Conservation (phyloP, 2,797 vertebrate genomes). For the Masticophis lateralis region DNA sequence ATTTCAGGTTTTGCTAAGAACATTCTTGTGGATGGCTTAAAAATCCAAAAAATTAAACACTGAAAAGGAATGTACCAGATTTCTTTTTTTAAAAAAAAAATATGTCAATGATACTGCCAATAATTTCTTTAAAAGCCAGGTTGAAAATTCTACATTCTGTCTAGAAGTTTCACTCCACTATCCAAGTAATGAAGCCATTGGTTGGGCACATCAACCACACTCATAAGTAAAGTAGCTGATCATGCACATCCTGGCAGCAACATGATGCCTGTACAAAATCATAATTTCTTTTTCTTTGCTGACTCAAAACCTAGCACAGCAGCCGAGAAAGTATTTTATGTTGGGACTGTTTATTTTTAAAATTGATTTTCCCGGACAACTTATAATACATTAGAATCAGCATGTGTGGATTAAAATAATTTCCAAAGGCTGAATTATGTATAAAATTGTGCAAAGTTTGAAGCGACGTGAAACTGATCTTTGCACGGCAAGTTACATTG, state of each 20-base stretch:
- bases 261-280: neutral
- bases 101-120: neutral
- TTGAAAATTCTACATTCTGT: neutral
- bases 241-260: neutral
- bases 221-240: neutral
- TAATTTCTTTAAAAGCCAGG: neutral
- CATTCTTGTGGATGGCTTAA: neutral
- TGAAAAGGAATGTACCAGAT: neutral
- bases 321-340: neutral
- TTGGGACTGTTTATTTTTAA: neutral
- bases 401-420: neutral
- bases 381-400: neutral
- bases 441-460: neutral
- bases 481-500: neutral
- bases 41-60: neutral
- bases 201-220: neutral
- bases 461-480: neutral
- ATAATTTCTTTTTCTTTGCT: neutral
- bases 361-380: neutral
- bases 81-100: neutral
- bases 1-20: neutral
- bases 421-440: neutral
- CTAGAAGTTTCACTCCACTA: neutral
- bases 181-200: neutral
- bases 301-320: neutral